Percentiles rank a stretch among this genome's conserved stretches.
Evolutionary conservation across 2,888 invertebrate genomes (phyloP).

Genomic region (Leptothorax acervorum): DNA sequence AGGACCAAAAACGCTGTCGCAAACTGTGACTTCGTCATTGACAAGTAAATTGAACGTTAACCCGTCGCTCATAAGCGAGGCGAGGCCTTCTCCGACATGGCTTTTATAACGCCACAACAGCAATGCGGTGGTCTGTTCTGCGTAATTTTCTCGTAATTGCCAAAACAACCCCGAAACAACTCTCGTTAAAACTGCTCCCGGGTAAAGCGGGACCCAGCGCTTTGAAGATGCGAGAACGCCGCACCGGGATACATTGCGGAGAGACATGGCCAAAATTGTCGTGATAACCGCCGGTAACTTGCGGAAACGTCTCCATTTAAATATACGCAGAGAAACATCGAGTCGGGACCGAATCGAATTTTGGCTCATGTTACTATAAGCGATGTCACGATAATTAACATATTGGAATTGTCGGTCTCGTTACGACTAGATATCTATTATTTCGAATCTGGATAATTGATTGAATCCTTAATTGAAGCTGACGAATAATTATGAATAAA

Average conservation of each 20-base stretch:
- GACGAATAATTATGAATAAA: conserved; percentile 52
- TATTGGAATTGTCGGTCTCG: conserved; percentile 35
- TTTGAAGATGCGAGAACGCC: conserved; percentile 38
- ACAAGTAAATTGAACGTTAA: conserved; percentile 28
- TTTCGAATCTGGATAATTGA: conserved; percentile 50
- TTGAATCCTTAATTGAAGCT: conserved; percentile 60
- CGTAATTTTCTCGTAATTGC: conserved; percentile 84
- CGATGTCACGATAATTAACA: conserved; percentile 44
- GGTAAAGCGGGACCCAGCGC: conserved; percentile 57
- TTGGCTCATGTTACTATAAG: not conserved
- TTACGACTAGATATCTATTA: conserved; percentile 40
- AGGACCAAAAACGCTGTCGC: not conserved
- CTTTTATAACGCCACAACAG: conserved; percentile 70
- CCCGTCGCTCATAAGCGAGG: conserved; percentile 21
- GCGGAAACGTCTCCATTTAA: conserved; percentile 43
- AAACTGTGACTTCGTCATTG: conserved; percentile 12
- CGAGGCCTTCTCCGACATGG: not conserved
- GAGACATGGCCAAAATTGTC: conserved; percentile 57
- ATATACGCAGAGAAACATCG: conserved; percentile 17
- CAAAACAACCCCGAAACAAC: conserved; percentile 82
- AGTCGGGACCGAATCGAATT: conserved; percentile 21
- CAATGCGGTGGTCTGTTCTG: conserved; percentile 71
- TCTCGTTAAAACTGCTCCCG: conserved; percentile 82
- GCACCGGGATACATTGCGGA: conserved; percentile 29
- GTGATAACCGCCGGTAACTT: conserved; percentile 48